Evolutionary conservation across 2,888 invertebrate genomes (phyloP), one percentile per base, ranked within the genome.

Genomic region (Pharmacophagus antenor): DNA sequence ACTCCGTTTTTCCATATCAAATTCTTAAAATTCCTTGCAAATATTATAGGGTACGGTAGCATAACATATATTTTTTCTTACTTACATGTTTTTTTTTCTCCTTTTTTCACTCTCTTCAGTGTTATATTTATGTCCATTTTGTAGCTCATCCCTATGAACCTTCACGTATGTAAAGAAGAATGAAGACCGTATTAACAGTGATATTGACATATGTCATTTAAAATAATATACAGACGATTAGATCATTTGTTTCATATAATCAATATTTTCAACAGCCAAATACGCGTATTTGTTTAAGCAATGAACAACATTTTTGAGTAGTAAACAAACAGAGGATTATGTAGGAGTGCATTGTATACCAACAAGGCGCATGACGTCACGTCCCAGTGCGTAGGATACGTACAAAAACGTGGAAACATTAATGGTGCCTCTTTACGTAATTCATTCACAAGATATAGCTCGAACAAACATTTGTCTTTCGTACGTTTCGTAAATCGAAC

Each of bases 351-450:
- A 37, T 25, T 56, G 47, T 53, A 41, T 50, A 49, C 49, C 21
- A 47, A 60, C 48, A 55, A 37, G 49, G 23, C 22, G 8, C 2
- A 23, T 55, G 50, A 60, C 60, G 55, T 60, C 55, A 59, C 21
- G 42, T 2, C 23, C 12, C 58, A 12, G n/a, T n/a, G 61, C 61
- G 56, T 56, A 52, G 56, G 61, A 48, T 61, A 41, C 18, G 50
- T n/a, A 61, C 61, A 56, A 56, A 56, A 61, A 61, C 56, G 17
- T 61, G 56, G 56, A 56, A 56, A 56, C 52, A 61, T 56, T 42
- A 46, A 12, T 47, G 37, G 27, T 41, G 17, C 41, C n/a, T 37
- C 48, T 27, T 37, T 58, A 22, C 17, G 17, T 52, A 48, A 31
- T 22, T 56, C 52, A 56, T 56, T 56, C 61, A 42, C 10, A n/a